phyloP scores from a whole-genome alignment of 2,888 invertebrate genomes.

The Mayetiola destructor region DNA sequence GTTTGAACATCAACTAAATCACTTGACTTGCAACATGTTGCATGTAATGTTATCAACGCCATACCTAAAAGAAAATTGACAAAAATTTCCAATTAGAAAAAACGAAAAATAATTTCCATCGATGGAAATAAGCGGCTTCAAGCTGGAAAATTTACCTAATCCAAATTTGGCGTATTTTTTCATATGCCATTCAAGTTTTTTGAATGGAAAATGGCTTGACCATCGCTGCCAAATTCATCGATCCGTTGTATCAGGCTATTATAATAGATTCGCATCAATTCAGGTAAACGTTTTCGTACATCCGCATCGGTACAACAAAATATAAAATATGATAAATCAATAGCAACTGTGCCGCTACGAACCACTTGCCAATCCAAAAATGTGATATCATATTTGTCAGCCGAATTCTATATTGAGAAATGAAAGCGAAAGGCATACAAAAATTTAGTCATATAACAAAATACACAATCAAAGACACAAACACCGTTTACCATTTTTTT shows the following conservation, averaged over 20 bases:
- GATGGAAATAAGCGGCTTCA: not conserved
- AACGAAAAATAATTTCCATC: not conserved
- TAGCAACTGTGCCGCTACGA: constrained; percentile 17
- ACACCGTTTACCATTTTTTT: too few species aligned
- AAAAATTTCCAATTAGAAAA: not conserved
- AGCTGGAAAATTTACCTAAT: constrained; percentile 13
- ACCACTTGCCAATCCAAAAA: constrained; percentile 19
- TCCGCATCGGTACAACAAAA: constrained; percentile 17
- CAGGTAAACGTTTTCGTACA: constrained; percentile 14
- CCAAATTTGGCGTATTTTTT: constrained; percentile 17
- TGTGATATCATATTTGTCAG: constrained; percentile 13
- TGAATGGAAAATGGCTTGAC: constrained; percentile 8
- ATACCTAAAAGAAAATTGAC: constrained; percentile 14
- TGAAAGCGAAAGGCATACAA: not conserved
- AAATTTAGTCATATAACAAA: not conserved
- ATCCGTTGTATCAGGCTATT: constrained; percentile 13
- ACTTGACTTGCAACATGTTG: constrained; percentile 15
- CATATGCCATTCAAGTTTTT: constrained; percentile 16
- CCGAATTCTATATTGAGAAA: not conserved
- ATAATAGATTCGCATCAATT: constrained; percentile 15
- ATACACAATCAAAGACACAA: not conserved
- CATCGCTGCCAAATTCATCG: constrained; percentile 14
- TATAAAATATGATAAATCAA: constrained; percentile 18
- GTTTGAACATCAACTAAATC: constrained; percentile 15
- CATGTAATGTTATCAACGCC: constrained; percentile 16